Conservation (phyloP, 2,113 vertebrate species). For the Callocephalon fimbriatum region DNA sequence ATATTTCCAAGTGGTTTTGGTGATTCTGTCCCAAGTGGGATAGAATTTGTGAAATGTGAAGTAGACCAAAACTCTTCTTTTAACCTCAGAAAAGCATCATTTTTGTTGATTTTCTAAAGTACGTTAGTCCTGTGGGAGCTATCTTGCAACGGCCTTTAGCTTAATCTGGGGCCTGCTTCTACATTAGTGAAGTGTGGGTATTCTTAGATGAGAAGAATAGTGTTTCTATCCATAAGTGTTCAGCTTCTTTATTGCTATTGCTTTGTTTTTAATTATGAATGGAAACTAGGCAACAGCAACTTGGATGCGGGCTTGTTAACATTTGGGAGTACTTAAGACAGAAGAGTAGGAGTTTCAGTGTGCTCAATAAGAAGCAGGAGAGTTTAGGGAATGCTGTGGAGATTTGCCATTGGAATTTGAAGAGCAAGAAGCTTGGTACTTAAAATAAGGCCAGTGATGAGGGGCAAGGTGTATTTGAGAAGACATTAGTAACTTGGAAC, state of each 20-base stretch:
- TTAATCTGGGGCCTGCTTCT: background rate
- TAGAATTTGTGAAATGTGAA: background rate
- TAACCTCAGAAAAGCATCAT: background rate
- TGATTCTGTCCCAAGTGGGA: background rate
- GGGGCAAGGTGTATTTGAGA: background rate
- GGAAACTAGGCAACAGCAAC: background rate
- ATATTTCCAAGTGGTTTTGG: background rate
- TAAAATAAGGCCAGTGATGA: background rate
- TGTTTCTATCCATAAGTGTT: background rate
- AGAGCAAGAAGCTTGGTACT: background rate
- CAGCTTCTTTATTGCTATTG: background rate
- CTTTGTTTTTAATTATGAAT: background rate
- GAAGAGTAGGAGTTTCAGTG: background rate
- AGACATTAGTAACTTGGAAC: background rate
- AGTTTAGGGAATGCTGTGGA: background rate
- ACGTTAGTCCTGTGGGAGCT: background rate
- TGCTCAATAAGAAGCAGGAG: background rate
- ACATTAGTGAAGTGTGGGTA: background rate
- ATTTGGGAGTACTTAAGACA: background rate
- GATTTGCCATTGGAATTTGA: background rate
- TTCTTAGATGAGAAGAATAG: background rate
- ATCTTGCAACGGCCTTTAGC: background rate
- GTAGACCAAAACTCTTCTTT: background rate
- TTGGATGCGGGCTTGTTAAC: background rate
- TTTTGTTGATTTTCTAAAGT: background rate